phyloP scores from a whole-genome alignment of 2,797 vertebrate genomes.

The Manis crassicaudata region DNA sequence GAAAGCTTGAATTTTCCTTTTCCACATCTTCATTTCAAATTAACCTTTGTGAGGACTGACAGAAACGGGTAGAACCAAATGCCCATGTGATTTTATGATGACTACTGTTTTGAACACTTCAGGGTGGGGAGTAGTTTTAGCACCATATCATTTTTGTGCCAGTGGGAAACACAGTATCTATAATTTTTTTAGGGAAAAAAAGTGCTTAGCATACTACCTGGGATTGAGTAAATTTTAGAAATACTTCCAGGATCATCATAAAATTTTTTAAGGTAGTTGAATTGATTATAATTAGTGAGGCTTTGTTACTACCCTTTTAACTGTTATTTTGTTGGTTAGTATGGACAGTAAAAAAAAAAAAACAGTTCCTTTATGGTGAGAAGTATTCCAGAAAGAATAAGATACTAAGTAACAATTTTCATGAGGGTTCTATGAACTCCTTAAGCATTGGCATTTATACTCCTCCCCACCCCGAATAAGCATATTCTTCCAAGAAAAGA shows the following conservation, averaged over 20 bases:
- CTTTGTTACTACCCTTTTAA: conserved; percentile 76
- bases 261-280: conserved; percentile 64
- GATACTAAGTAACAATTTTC: conserved; percentile 72
- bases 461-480: conserved; percentile 84
- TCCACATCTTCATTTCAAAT: conserved; percentile 71
- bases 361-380: conserved; percentile 74
- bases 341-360: conserved; percentile 72
- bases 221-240: conserved; percentile 80
- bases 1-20: conserved; percentile 72
- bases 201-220: conserved; percentile 68
- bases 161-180: conserved; percentile 71
- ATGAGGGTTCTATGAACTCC: conserved; percentile 78
- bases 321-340: conserved; percentile 74
- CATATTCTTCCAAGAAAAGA: conserved; percentile 84
- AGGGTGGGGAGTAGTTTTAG: conserved; percentile 82
- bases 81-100: conserved; percentile 64
- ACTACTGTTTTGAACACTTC: conserved; percentile 73
- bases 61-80: conserved; percentile 76
- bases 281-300: conserved; percentile 72
- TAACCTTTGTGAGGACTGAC: conserved; percentile 68
- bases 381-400: conserved; percentile 82
- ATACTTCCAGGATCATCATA: conserved; percentile 77
- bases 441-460: conserved; percentile 78
- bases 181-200: conserved; percentile 63
- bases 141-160: conserved; percentile 67